Conservation (phyloP, 2,888 invertebrate genomes). For the Cerastis leucographa region DNA sequence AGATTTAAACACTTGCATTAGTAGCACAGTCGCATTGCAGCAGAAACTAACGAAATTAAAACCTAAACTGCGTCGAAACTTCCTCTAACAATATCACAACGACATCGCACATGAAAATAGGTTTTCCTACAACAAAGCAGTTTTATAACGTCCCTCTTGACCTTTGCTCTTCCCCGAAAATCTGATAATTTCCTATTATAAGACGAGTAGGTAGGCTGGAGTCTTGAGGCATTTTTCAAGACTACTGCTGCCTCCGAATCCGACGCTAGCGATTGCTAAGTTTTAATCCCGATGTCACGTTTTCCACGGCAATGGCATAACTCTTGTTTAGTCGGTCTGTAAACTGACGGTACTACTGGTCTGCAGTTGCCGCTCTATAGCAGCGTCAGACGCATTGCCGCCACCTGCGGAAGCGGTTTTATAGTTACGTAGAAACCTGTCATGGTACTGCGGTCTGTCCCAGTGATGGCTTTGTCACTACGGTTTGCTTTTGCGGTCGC, state of each 20-base stretch:
- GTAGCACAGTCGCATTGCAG: constrained; percentile 44
- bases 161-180: background rate
- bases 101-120: background rate
- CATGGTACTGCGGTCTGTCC: background rate
- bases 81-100: constrained; percentile 20
- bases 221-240: background rate
- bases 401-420: background rate
- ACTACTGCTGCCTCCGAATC: background rate
- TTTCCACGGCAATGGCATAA: background rate
- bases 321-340: background rate
- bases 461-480: background rate
- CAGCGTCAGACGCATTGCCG: background rate
- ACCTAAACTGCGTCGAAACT: constrained; percentile 4
- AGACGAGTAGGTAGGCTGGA: background rate
- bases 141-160: background rate
- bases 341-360: background rate
- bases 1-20: constrained; percentile 38
- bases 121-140: constrained; percentile 8
- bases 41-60: constrained; percentile 44
- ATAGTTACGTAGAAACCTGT: background rate
- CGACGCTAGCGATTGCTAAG: background rate
- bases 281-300: background rate
- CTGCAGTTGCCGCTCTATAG: background rate
- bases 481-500: background rate
- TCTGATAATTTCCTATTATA: background rate